Evolutionary conservation across 2,888 invertebrate species (phyloP), one percentile per base, ranked within the genome.

Genomic region (Thecophora atra): DNA sequence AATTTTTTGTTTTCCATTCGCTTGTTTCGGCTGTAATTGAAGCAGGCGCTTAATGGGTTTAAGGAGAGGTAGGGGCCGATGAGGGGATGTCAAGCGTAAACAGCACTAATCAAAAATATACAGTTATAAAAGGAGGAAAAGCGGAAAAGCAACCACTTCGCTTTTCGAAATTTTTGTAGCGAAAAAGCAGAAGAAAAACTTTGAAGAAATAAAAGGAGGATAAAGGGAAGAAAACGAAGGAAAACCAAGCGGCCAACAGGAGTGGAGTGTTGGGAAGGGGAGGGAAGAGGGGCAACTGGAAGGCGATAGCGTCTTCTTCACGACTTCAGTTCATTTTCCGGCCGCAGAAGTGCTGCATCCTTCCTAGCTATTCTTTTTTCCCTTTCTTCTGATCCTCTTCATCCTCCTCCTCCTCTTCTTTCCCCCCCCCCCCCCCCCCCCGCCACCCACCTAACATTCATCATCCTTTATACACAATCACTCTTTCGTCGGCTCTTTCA

Each of bases 261-360:
- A 47, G 47, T 47, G 37, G 47, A n/a, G 47, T 5, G 47, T 0
- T 6, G 47, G 47, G 15, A 17, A 47, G 47, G 47, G 13, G 47
- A 47, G 6, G 47, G 47, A 15, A n/a, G 47, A 11, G 47, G 47
- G 47, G 47, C 3, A 4, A 1, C 47, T 5, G 8, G 17, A 17
- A 5, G 47, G 37, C 64, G 71, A 65, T 71, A 71, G 68, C 64
- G 68, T 56, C 73, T 71, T 63, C 37, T 71, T 63, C 73, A 73
- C 68, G 71, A 71, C 73, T n/a, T n/a, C 68, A 71, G 68, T 73
- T 71, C 58, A 73, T 71, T 73, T 66, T 56, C 52, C 64, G 42
- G 54, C 44, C 58, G 21, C 62, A 47, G 17, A 47, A 0, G 13
- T 0, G 47, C 47, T 47, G 47, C 15, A 13, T 44, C 44, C 44